Conservation (phyloP, 2,113 vertebrate genomes). For the Rhynchomys soricoides region DNA sequence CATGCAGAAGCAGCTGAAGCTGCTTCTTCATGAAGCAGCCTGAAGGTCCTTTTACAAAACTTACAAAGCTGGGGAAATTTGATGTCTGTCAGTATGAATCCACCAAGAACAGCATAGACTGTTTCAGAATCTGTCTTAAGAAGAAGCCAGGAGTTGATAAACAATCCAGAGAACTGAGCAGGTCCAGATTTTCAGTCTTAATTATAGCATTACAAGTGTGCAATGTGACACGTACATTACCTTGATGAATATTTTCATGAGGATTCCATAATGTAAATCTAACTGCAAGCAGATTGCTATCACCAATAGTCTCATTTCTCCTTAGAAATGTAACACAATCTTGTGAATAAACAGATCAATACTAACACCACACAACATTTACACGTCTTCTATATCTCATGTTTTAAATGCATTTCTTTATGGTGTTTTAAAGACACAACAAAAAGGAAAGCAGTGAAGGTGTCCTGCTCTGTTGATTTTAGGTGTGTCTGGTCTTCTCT, state of each 20-base stretch:
- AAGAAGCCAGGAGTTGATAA: constrained; percentile 55
- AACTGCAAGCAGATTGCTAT: constrained; percentile 57
- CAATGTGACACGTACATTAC: constrained; percentile 47
- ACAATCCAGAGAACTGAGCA: constrained; percentile 52
- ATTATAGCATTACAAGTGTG: constrained; percentile 53
- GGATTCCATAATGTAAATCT: constrained; percentile 52
- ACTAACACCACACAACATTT: background rate
- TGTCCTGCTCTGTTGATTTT: background rate
- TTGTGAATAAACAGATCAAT: constrained; percentile 18
- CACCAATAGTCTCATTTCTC: constrained; percentile 42
- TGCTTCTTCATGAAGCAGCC: background rate
- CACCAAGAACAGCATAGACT: background rate
- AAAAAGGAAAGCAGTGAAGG: background rate
- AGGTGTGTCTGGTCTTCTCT: constrained; percentile 37
- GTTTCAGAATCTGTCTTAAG: constrained; percentile 42
- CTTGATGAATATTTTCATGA: constrained; percentile 53
- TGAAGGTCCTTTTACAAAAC: constrained; percentile 24
- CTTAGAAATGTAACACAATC: constrained; percentile 37
- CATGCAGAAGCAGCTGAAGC: background rate
- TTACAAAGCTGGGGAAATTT: constrained; percentile 22
- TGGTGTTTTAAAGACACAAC: background rate
- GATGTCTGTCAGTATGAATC: constrained; percentile 18
- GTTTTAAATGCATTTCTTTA: constrained; percentile 35
- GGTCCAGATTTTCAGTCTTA: constrained; percentile 50
- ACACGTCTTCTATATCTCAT: constrained; percentile 16